Percentiles rank a stretch among this genome's conserved stretches.
Evolutionary conservation across 1,140 invertebrate genomes (phyloP).

Genomic region (Cydia amplana): DNA sequence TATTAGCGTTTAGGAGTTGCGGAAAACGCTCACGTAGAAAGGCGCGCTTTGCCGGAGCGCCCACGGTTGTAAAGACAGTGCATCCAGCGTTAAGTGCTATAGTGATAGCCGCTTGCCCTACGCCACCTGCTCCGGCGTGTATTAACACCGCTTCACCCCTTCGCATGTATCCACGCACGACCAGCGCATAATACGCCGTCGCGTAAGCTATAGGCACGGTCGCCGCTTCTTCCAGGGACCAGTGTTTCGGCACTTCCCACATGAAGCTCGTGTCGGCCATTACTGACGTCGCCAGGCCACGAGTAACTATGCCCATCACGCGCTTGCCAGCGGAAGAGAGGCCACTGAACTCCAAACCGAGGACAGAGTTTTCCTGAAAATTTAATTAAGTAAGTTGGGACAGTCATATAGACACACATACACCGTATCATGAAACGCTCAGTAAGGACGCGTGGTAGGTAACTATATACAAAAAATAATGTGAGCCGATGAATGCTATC

Average conservation of each 20-base stretch:
- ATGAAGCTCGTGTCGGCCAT: slow-evolving; percentile 90
- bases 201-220: slow-evolving; percentile 96
- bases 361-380: slow-evolving; percentile 89
- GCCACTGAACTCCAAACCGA: slow-evolving; percentile 98
- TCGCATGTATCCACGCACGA: slow-evolving; percentile 90
- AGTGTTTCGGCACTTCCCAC: slow-evolving; percentile 93
- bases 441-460: too few species aligned
- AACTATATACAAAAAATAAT: too few species aligned
- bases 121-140: slow-evolving; percentile 97
- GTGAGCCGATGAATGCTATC: too few species aligned
- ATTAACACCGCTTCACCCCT: slow-evolving; percentile 93
- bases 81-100: slow-evolving; percentile 94
- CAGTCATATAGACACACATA: neutral
- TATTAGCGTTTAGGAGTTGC: slow-evolving; percentile 87
- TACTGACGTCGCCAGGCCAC: slow-evolving; percentile 93
- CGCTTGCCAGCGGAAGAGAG: slow-evolving; percentile 87
- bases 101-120: slow-evolving; percentile 96
- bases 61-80: slow-evolving; percentile 92
- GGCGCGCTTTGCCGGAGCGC: slow-evolving; percentile 91
- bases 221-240: slow-evolving; percentile 94
- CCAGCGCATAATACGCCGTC: slow-evolving; percentile 72
- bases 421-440: neutral
- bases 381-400: too few species aligned
- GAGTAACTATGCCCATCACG: slow-evolving; percentile 97
- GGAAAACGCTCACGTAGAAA: slow-evolving; percentile 79